Conservation (phyloP, 2,797 vertebrate genomes). For the Heteromormyrus szaboi region DNA sequence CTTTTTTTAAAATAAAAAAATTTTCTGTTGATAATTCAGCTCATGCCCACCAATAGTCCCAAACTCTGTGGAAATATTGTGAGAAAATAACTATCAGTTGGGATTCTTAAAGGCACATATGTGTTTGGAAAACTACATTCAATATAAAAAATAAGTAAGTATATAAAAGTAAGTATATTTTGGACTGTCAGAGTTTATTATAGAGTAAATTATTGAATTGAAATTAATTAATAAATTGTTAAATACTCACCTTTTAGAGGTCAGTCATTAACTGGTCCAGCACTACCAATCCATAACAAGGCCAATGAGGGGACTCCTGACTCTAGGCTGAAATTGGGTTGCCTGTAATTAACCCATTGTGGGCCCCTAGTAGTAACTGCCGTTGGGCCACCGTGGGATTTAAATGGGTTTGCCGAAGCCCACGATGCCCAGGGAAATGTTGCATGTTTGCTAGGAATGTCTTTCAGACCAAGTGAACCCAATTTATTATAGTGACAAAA, state of each 20-base stretch:
- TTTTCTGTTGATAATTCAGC: not conserved
- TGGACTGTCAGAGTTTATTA: not conserved
- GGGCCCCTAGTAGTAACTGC: not conserved
- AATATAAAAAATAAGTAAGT: not conserved
- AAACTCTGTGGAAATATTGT: not conserved
- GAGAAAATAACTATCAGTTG: not conserved
- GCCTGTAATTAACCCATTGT: not conserved
- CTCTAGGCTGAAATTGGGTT: not conserved
- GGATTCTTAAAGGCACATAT: not conserved
- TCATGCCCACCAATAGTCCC: not conserved
- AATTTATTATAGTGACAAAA: not conserved
- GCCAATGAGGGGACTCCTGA: not conserved
- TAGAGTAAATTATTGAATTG: not conserved
- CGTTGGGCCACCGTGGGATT: not conserved
- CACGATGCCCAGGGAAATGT: not conserved
- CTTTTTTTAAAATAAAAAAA: not conserved
- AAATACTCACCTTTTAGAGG: not conserved
- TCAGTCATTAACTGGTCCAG: not conserved
- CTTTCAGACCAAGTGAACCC: not conserved
- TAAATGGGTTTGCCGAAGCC: not conserved
- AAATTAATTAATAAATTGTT: not conserved
- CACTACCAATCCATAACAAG: not conserved
- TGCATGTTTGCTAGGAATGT: not conserved
- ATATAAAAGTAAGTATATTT: not conserved
- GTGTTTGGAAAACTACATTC: not conserved